Percentiles rank a stretch among this genome's conserved stretches.
These are phyloP conservation scores for Agrotis exclamationis DNA, from an alignment of 2,888 invertebrate genomes.

Conservation along the genomic window DNA sequence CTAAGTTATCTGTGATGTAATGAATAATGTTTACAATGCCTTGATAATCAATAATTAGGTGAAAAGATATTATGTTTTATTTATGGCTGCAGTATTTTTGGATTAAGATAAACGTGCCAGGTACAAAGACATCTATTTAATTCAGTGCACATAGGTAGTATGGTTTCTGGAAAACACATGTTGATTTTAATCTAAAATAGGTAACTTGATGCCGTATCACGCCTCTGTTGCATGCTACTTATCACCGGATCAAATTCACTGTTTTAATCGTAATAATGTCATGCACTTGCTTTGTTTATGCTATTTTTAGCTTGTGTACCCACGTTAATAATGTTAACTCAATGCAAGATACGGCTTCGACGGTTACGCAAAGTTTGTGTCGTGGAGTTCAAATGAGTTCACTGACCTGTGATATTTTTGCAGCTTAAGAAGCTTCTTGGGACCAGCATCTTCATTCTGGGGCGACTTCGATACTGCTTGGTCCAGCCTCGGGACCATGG, in stretches of 20 bases:
- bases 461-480: constrained; percentile 78
- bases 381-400: constrained; percentile 78
- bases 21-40: neutral
- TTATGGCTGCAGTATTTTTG: constrained; percentile 14
- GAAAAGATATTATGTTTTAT: constrained; percentile 28
- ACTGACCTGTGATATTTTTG: constrained; percentile 92
- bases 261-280: constrained; percentile 31
- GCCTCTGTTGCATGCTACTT: constrained; percentile 51
- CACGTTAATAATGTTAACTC: constrained; percentile 52
- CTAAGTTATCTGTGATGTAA: constrained; percentile 35
- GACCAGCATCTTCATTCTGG: constrained; percentile 82
- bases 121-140: constrained; percentile 4
- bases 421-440: constrained; percentile 88
- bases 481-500: constrained; percentile 89
- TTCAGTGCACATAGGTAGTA: constrained; percentile 16
- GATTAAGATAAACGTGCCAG: neutral
- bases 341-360: constrained; percentile 68
- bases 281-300: constrained; percentile 47
- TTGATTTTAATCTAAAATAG: constrained; percentile 26
- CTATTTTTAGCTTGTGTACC: constrained; percentile 55
- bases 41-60: constrained; percentile 24
- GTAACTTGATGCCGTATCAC: constrained; percentile 48
- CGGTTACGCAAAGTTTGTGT: constrained; percentile 78
- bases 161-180: constrained; percentile 6
- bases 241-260: constrained; percentile 50